Evolutionary conservation across 2,113 vertebrate genomes (phyloP), one percentile per base, ranked within the genome.

Genomic region (Hippoglossus stenolepis): DNA sequence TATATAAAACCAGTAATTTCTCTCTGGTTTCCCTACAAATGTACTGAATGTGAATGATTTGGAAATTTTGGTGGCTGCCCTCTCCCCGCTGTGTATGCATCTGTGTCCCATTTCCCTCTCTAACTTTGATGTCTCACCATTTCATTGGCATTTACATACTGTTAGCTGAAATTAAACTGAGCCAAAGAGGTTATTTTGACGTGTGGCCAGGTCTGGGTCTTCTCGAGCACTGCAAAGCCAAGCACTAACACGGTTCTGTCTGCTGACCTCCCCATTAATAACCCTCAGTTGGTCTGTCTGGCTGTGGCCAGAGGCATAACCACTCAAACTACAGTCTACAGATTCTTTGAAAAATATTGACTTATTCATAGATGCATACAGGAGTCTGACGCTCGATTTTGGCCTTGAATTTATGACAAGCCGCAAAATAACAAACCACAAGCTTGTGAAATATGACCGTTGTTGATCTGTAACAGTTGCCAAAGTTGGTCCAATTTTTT

Each of bases 231-330:
- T 63, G 57, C 66, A 62, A 67, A 75, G 61, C 67, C 65, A 80
- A 69, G 57, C 51, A 49, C 80, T 82, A 74, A 62, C 70, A 65
- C 58, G 43, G 67, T 28, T 68, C 73, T 57, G 82, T 87, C 80
- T 80, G 54, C 72, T 73, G 68, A 83, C 80, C 60, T 59, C 71
- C 65, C 67, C 80, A 68, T 83, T 87, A 83, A 87, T 76, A 82
- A 79, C 56, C 71, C 62, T 53, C 40, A n/a, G 61, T 56, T 26
- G 58, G 65, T 79, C 65, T 12, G 1, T 58, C 47, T 66, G 23
- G 54, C 61, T 77, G 75, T 47, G 70, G 76, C 72, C 69, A 82
- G 65, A 74, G 47, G 61, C 54, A 53, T 51, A 61, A 78, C 70
- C 65, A 45, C 69, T 83, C 62, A 28, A 15, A 56, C 43, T 57